phyloP scores from a whole-genome alignment of 2,797 vertebrate species.

The Myotis myotis region DNA sequence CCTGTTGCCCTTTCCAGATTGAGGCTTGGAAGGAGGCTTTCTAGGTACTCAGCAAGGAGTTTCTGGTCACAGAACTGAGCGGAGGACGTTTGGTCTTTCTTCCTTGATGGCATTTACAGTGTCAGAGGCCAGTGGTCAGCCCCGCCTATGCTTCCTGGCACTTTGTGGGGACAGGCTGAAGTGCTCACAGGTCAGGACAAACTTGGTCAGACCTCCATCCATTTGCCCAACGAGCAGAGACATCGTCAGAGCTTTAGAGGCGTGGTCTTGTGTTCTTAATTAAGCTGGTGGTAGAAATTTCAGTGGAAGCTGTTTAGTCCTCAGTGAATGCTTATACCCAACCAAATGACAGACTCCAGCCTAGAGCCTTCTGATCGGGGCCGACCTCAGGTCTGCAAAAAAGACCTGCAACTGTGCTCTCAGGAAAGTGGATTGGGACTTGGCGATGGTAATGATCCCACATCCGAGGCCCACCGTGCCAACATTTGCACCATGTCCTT shows the following conservation, averaged over 20 bases:
- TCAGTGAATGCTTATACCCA: not conserved
- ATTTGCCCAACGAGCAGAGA: not conserved
- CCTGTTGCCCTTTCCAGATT: not conserved
- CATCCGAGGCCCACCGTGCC: not conserved
- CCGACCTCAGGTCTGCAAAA: not conserved
- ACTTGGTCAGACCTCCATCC: not conserved
- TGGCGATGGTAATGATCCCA: not conserved
- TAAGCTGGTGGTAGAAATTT: not conserved
- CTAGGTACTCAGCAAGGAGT: not conserved
- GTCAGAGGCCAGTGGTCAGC: not conserved
- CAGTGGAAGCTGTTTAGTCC: not conserved
- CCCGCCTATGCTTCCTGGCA: accelerated
- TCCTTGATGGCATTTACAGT: not conserved
- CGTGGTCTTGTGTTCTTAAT: not conserved
- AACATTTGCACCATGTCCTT: too few species aligned
- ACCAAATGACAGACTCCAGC: not conserved
- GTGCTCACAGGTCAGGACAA: not conserved
- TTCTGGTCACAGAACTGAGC: not conserved
- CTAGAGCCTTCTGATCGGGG: not conserved
- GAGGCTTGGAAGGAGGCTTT: not conserved
- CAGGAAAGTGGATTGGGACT: too few species aligned
- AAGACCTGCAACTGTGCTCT: not conserved
- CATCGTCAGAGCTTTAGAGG: not conserved
- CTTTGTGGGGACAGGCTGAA: too few species aligned
- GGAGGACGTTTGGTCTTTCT: not conserved